Conservation (phyloP, 2,113 vertebrate species). For the Melanocharis versteri region DNA sequence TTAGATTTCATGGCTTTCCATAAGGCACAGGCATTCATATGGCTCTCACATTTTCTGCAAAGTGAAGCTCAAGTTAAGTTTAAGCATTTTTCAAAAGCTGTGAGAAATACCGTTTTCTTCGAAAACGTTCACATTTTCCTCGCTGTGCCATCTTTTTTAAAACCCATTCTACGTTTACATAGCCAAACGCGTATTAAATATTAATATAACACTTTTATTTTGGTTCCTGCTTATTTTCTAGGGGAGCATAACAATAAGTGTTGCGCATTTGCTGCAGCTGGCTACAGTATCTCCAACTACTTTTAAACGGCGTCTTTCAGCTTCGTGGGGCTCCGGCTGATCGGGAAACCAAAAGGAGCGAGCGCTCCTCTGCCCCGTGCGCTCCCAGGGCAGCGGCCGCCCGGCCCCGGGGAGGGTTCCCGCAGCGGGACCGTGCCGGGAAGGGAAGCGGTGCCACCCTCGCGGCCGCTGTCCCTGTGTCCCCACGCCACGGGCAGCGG, state of each 20-base stretch:
- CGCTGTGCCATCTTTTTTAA: not conserved
- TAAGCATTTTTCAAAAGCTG: constrained; percentile 21
- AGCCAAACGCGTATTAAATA: constrained; percentile 7
- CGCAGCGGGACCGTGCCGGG: fast-evolving
- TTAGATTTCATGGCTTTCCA: constrained; percentile 33
- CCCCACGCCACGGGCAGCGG: fast-evolving
- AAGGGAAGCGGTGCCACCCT: not conserved
- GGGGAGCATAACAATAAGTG: not conserved
- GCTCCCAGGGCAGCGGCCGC: not conserved
- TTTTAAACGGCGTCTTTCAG: not conserved
- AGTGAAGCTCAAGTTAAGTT: not conserved
- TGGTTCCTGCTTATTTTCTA: constrained; percentile 23
- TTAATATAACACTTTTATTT: constrained; percentile 21
- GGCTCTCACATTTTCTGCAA: constrained; percentile 52
- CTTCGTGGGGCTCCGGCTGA: not conserved
- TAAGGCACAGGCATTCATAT: constrained; percentile 27
- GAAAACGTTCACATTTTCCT: not conserved
- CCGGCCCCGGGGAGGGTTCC: not conserved
- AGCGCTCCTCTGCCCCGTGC: fast-evolving
- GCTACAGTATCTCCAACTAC: not conserved
- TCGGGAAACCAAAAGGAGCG: not conserved
- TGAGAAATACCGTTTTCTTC: constrained; percentile 1
- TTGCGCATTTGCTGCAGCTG: not conserved
- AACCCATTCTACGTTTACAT: not conserved
- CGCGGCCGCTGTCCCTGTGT: not conserved